phyloP scores from a whole-genome alignment of 2,797 vertebrate genomes.

The Fundulus diaphanus region DNA sequence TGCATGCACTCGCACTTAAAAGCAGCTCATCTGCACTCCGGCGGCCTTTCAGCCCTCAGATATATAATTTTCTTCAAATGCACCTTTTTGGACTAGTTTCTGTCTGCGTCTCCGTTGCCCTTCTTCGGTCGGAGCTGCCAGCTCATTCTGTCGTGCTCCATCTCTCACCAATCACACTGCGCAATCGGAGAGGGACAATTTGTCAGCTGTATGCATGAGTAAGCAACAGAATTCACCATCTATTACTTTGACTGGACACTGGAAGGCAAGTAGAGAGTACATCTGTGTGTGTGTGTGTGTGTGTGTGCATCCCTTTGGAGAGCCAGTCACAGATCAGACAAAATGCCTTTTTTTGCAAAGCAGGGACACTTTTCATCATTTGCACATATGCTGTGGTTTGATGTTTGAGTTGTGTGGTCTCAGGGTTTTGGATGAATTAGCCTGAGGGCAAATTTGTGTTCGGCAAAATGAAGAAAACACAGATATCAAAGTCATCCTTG shows the following conservation, averaged over 20 bases:
- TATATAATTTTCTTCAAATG: slow-evolving; percentile 83
- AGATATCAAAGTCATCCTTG: slow-evolving; percentile 5
- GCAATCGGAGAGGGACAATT: slow-evolving; percentile 80
- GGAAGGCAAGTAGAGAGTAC: slow-evolving; percentile 26
- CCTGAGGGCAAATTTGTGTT: slow-evolving; percentile 12
- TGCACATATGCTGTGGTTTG: slow-evolving; percentile 7
- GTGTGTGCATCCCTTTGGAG: slow-evolving; percentile 24
- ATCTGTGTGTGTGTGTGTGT: slow-evolving; percentile 18
- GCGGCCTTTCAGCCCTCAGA: slow-evolving; percentile 63
- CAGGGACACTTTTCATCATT: slow-evolving; percentile 39
- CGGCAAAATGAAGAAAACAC: slow-evolving; percentile 21
- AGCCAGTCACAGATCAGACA: slow-evolving; percentile 25
- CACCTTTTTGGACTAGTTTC: slow-evolving; percentile 73
- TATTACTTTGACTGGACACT: slow-evolving; percentile 81
- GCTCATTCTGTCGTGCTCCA: slow-evolving; percentile 71
- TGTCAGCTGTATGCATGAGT: slow-evolving; percentile 84
- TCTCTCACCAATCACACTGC: slow-evolving; percentile 77
- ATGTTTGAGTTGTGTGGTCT: slow-evolving; percentile 21
- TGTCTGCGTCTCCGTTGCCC: slow-evolving; percentile 70
- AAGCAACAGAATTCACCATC: slow-evolving; percentile 82
- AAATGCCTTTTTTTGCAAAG: slow-evolving; percentile 31
- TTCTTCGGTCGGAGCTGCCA: slow-evolving; percentile 74
- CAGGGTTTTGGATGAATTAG: slow-evolving; percentile 3
- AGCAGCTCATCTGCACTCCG: slow-evolving; percentile 40
- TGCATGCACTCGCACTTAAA: slow-evolving; percentile 33